Evolutionary conservation across 2,888 invertebrate genomes (phyloP).

Genomic region (Thyatira batis): DNA sequence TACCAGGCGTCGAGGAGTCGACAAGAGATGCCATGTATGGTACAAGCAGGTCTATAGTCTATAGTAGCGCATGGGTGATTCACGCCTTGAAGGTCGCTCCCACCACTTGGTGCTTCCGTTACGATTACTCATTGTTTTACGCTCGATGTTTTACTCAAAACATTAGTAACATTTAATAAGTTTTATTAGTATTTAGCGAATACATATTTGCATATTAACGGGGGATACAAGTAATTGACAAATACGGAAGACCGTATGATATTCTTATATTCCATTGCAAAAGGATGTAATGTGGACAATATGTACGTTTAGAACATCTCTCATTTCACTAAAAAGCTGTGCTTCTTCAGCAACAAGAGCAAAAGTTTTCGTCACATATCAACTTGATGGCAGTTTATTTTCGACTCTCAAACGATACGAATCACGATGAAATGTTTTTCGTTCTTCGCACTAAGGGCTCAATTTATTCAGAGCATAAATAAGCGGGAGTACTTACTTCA

Average conservation of each 20-base stretch:
- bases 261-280: too few species aligned
- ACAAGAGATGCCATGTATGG: constrained; percentile 52
- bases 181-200: too few species aligned
- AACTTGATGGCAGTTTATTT: not conserved
- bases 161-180: constrained; percentile 7
- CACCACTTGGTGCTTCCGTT: constrained; percentile 51
- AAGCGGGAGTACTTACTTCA: not conserved
- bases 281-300: too few species aligned
- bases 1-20: constrained; percentile 27
- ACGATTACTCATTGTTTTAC: constrained; percentile 42
- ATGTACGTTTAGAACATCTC: too few species aligned
- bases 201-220: too few species aligned
- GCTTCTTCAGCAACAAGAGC: too few species aligned
- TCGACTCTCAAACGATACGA: not conserved
- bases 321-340: not conserved
- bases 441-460: not conserved
- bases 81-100: constrained; percentile 62
- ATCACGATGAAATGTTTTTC: not conserved
- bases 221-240: too few species aligned
- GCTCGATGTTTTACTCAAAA: constrained; percentile 23
- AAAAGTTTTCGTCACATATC: not conserved
- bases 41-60: constrained; percentile 29
- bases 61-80: constrained; percentile 45
- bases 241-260: too few species aligned
- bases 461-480: not conserved